Evolutionary conservation across 2,888 invertebrate genomes (phyloP), one percentile per base, ranked within the genome.

Genomic region (Oscheius sp.): DNA sequence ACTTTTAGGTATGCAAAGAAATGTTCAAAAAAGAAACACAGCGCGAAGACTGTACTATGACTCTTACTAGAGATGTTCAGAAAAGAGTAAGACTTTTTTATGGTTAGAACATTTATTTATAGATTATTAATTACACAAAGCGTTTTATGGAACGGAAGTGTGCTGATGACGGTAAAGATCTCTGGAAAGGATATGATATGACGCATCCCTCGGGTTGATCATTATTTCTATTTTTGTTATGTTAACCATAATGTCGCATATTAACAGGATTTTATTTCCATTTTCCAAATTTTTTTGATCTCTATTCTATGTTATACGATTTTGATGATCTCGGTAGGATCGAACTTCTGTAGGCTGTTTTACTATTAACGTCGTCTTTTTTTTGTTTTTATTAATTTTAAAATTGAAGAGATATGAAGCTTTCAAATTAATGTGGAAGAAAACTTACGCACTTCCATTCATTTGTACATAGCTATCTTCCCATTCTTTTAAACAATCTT

Each of bases 181-280:
- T 80, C 43, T 80, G 76, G 76, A 80, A 78, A 68, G 77, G 76
- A 9, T 80, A 76, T 49, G 59, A 70, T 12, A 16, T 16, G 46
- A 52, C 25, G 2, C 43, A 23, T 41, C 18, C 35, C 18, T 5
- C 61, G 27, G 27, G 35, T 13, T 27, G 3, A 56, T 35, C 9
- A 35, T 6, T 35, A 9, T 35, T 35, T 35, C 9, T 35, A 35
- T 61, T 61, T 35, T 27, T n/a, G 25, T 29, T n/a, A 5, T 9
- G n/a, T 61, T 16, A 29, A 9, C 27, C 27, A 23, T 61, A 7
- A 35, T 27, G 2, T 27, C 9, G 29, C 56, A 23, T 27, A 25
- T 56, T 56, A 56, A n/a, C 49, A 18, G 13, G 13, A 43, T n/a
- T n/a, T n/a, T n/a, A n/a, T n/a, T n/a, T 35, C 9, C 9, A 35